A percentile compares a stretch with the other conserved stretches of the same genome.
Evolutionary conservation across 1,140 invertebrate genomes (phyloP).

Genomic region (Brachystomella parvula): DNA sequence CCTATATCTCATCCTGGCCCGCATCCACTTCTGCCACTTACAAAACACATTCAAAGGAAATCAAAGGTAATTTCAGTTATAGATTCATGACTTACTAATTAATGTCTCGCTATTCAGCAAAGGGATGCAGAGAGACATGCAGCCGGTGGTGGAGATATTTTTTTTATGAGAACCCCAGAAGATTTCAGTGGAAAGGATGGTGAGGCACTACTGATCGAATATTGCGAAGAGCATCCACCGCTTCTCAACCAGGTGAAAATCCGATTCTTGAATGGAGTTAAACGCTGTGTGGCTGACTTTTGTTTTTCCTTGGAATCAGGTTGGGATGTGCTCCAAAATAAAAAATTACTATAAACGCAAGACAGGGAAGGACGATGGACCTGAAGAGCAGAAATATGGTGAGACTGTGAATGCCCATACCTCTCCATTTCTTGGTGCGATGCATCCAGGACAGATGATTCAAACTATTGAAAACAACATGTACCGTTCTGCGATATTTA

Average conservation of each 20-base stretch:
- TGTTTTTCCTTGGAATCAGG: slow-evolving; percentile 40
- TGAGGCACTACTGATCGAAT: slow-evolving; percentile 55
- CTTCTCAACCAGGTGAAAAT: slow-evolving; percentile 49
- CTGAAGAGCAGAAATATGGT: slow-evolving; percentile 52
- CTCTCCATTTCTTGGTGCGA: slow-evolving; percentile 56
- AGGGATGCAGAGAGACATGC: slow-evolving; percentile 84
- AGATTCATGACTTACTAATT: background rate
- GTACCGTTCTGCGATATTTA: slow-evolving; percentile 56
- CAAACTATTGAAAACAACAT: slow-evolving; percentile 60
- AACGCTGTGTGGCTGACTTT: background rate
- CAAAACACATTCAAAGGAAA: slow-evolving; percentile 86
- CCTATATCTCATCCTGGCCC: slow-evolving; percentile 53
- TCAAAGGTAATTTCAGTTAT: slow-evolving; percentile 53
- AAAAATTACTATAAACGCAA: slow-evolving; percentile 59
- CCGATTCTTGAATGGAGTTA: background rate
- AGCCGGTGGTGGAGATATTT: slow-evolving; percentile 58
- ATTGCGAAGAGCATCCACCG: slow-evolving; percentile 58
- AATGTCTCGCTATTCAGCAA: slow-evolving; percentile 50
- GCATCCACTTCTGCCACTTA: slow-evolving; percentile 66
- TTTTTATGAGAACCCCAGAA: slow-evolving; percentile 56
- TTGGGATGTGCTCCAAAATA: slow-evolving; percentile 59
- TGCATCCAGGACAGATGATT: slow-evolving; percentile 51
- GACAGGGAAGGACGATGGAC: slow-evolving; percentile 47
- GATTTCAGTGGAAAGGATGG: slow-evolving; percentile 58
- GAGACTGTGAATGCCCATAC: slow-evolving; percentile 55